Percentiles rank a stretch among this genome's conserved stretches.
These are phyloP conservation scores for Protosalanx chinensis DNA, from an alignment of 2,797 vertebrate genomes.

Conservation along the genomic window DNA sequence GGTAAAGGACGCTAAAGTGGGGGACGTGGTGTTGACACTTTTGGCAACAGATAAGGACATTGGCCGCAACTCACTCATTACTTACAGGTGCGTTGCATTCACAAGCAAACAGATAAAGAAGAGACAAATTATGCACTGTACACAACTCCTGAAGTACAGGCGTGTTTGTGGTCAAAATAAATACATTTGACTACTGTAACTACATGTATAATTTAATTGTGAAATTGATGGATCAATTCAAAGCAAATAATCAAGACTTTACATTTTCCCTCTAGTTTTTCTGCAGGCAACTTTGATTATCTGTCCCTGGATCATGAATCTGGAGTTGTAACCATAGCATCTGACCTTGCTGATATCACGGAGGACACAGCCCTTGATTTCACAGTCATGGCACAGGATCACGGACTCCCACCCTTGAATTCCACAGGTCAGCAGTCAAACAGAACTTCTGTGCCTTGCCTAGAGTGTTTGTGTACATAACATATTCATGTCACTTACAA, in stretches of 20 bases:
- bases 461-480: neutral
- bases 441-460: neutral
- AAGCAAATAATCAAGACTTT: neutral
- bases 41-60: slow-evolving; percentile 67
- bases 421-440: slow-evolving; percentile 63
- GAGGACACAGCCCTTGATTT: slow-evolving; percentile 61
- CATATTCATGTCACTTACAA: neutral
- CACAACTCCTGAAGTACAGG: neutral
- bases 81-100: slow-evolving; percentile 68
- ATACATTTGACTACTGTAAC: neutral
- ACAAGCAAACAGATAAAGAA: neutral
- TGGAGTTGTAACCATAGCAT: slow-evolving; percentile 69
- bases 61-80: slow-evolving; percentile 68
- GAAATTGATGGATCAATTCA: neutral
- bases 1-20: slow-evolving; percentile 62
- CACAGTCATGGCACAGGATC: slow-evolving; percentile 66
- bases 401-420: slow-evolving; percentile 64
- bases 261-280: slow-evolving; percentile 53
- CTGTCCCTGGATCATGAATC: slow-evolving; percentile 61
- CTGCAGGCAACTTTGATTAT: slow-evolving; percentile 49
- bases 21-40: slow-evolving; percentile 62
- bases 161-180: neutral
- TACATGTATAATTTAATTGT: too few relatives aligned
- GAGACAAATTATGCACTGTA: neutral
- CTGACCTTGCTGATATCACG: slow-evolving; percentile 52